Percentiles rank a stretch among this genome's conserved stretches.
Evolutionary conservation across 2,888 invertebrate genomes (phyloP).

Genomic region (Cosmopolites sordidus): DNA sequence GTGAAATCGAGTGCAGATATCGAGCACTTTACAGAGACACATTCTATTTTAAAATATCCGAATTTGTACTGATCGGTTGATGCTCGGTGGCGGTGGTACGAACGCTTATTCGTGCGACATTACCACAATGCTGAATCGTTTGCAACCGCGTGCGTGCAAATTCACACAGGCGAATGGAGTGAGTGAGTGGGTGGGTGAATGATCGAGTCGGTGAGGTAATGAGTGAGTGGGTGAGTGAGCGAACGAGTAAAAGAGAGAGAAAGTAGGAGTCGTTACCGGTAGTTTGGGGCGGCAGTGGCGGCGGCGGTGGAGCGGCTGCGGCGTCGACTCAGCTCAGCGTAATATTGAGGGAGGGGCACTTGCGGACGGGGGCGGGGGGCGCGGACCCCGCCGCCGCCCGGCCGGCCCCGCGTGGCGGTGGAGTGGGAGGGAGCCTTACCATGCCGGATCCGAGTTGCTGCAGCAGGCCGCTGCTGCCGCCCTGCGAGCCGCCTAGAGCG

Average conservation of each 20-base stretch:
- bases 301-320: slow-evolving; percentile 35
- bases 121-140: no score
- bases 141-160: no score
- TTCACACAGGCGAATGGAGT: no score
- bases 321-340: slow-evolving; percentile 55
- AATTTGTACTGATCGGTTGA: no score
- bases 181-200: no score
- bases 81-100: no score
- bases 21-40: no score
- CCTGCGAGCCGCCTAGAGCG: slow-evolving; percentile 48
- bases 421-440: slow-evolving; percentile 67
- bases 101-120: no score
- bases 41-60: no score
- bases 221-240: slow-evolving; percentile 7
- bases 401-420: slow-evolving; percentile 25
- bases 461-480: slow-evolving; percentile 54
- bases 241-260: slow-evolving; percentile 18
- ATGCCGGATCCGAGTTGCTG: slow-evolving; percentile 90
- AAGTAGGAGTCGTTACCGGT: slow-evolving; percentile 25
- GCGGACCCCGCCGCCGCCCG: slow-evolving; percentile 26
- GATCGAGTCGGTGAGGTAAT: background rate
- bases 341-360: slow-evolving; percentile 73
- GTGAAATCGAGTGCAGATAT: no score
- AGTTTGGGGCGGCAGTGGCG: slow-evolving; percentile 27
- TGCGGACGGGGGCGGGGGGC: slow-evolving; percentile 54